phyloP scores from a whole-genome alignment of 2,797 vertebrate species.

The Eulemur coronatus region DNA sequence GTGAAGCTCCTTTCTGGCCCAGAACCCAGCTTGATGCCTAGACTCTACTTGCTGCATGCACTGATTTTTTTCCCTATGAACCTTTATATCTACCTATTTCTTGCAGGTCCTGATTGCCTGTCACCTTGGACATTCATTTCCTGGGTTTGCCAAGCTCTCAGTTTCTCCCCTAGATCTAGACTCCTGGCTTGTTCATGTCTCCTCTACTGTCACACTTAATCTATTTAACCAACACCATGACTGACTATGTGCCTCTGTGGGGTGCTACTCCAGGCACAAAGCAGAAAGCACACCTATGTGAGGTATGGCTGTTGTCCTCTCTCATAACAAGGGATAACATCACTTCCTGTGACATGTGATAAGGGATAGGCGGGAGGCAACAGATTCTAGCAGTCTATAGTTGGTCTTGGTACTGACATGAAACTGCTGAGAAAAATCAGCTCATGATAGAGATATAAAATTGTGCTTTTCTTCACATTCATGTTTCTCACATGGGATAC shows the following conservation, averaged over 20 bases:
- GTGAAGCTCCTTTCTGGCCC: not conserved
- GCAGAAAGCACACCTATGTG: not conserved
- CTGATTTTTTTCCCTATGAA: not conserved
- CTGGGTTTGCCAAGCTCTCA: not conserved
- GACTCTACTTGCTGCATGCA: not conserved
- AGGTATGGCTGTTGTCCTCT: not conserved
- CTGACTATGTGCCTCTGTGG: not conserved
- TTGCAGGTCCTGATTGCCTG: not conserved
- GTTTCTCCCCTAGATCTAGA: not conserved
- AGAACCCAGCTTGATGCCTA: not conserved
- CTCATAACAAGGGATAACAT: not conserved
- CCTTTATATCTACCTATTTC: not conserved
- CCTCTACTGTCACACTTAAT: not conserved
- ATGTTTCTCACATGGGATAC: not conserved
- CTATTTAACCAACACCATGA: not conserved
- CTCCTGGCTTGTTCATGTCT: not conserved
- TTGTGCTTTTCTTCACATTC: not conserved
- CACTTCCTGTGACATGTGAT: not conserved
- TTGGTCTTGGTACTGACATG: not conserved
- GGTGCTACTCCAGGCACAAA: not conserved
- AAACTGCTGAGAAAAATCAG: constrained; percentile 33
- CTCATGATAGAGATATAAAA: not conserved
- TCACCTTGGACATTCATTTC: not conserved
- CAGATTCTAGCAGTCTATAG: not conserved
- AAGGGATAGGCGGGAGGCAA: not conserved